Percentiles rank a stretch among this genome's conserved stretches.
These are phyloP conservation scores for Garra rufa DNA, from an alignment of 2,113 vertebrate genomes.

Conservation along the genomic window DNA sequence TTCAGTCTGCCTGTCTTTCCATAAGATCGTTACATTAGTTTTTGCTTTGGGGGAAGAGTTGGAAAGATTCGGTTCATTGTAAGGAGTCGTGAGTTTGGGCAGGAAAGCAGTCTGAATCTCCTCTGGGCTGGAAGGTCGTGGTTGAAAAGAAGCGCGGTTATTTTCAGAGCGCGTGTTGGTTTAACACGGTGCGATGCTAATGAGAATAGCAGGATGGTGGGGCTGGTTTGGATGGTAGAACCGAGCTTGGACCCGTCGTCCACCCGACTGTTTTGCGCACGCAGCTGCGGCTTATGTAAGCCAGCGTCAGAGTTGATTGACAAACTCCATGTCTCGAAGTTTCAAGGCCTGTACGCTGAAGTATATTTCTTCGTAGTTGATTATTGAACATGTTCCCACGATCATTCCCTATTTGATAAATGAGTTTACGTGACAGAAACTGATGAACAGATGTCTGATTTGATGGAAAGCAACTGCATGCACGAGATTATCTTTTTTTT, in stretches of 20 bases:
- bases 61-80: slow-evolving; percentile 20
- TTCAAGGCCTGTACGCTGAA: slow-evolving; percentile 43
- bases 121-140: background rate
- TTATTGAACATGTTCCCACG: background rate
- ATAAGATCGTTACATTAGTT: background rate
- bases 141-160: background rate
- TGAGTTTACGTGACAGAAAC: slow-evolving; percentile 10
- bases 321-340: slow-evolving; percentile 33
- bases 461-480: slow-evolving; percentile 1
- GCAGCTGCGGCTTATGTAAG: slow-evolving; percentile 49
- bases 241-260: slow-evolving; percentile 22
- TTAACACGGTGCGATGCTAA: slow-evolving; percentile 40
- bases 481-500: background rate
- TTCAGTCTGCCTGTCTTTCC: slow-evolving; percentile 16
- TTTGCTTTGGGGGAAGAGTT: background rate
- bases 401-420: background rate
- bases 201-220: slow-evolving; percentile 20
- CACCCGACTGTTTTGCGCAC: slow-evolving; percentile 24
- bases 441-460: slow-evolving; percentile 20
- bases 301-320: slow-evolving; percentile 37
- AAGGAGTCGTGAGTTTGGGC: background rate
- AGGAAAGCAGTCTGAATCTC: background rate
- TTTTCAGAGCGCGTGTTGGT: slow-evolving; percentile 20
- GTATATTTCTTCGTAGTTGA: slow-evolving; percentile 34
- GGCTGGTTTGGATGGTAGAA: slow-evolving; percentile 20